Evolutionary conservation across 2,888 invertebrate genomes (phyloP), one percentile per base, ranked within the genome.

Genomic region (Lasioglossum pauxillum): DNA sequence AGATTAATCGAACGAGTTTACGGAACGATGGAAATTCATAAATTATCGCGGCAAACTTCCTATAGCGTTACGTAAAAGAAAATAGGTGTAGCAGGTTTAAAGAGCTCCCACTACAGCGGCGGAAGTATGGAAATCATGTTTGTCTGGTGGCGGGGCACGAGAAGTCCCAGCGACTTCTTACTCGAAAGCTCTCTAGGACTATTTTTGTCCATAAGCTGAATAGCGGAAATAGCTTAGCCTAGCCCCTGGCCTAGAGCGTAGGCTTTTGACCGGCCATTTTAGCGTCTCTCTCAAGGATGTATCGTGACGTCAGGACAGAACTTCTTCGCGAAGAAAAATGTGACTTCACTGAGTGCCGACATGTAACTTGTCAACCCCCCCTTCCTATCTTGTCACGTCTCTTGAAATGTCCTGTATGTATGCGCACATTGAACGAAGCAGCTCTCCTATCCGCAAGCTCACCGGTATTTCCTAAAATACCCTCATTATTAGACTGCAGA

Each of bases 181-280:
- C 82, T 83, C 84, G 84, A 88, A 92, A 88, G 79, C 87, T 91
- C 90, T 88, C 87, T 89, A 90, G 87, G 86, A 92, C 93, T 94
- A 94, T 94, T 94, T 94, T 92, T 90, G 93, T 93, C 88, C 93
- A 93, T 93, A 94, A 93, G 93, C 93, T 94, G 91, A 92, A 90
- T 88, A 86, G 91, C 93, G 89, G 92, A 94, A 94, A 94, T 94
- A 94, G 94, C 92, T 92, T 94, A 94, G 94, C 94, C 94, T 94
- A 94, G 94, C 93, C 94, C 94, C 94, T 94, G 94, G 94, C 94
- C 94, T 94, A 94, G 94, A 94, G 94, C 92, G 93, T 94, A 93
- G 94, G 93, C 93, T 92, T 69, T 69, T 92, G 91, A 93, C 92
- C 92, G 90, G 92, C 91, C 90, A 91, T 92, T 92, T 93, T 92